Evolutionary conservation across 2,797 vertebrate genomes (phyloP), one percentile per base, ranked within the genome.

Genomic region (Spinibarbus caldwelli): DNA sequence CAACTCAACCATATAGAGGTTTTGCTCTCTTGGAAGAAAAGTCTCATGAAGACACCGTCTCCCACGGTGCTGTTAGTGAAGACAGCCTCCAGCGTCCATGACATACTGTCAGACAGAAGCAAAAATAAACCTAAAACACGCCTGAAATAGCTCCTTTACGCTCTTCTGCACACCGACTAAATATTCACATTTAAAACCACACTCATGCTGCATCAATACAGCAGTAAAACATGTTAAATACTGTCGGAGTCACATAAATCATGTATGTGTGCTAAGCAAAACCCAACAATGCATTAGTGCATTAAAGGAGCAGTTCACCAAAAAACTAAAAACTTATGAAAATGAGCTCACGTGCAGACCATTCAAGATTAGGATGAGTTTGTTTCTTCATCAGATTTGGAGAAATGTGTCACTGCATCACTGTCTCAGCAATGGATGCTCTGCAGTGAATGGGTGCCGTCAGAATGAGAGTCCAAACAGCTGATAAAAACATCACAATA

Each of bases 101-200:
- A 66, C 71, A 49, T 19, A 23, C 62, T 67, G 62, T 36, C 23
- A 21, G 66, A 81, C 66, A 38, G 34, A 52, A 54, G n/a, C 45
- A 10, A 36, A 80, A 38, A 80, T 80, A 49, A 36, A 80, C 78
- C 31, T 34, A 6, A 71, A 31, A 73, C 26, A 12, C 5, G 21
- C n/a, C 47, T 52, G 79, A 80, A 80, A 70, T 80, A 80, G 64
- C 78, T 38, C 31, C 57, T 43, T 23, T 5, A 64, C 8, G 77
- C 77, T 52, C 21, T 52, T 52, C 64, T n/a, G 17, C 41, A 52
- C 8, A 0, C 6, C 23, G 14, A 41, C 23, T 21, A 71, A 71
- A 70, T 19, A 70, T 80, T 36, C 29, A n/a, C 2, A 11, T 45
- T 45, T 29, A 26, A 64, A 23, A 80, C 11, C 43, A 23, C 62